These are phyloP conservation scores for Ranitomeya imitator DNA, from an alignment of 2,113 vertebrate species.

Conservation along the genomic window DNA sequence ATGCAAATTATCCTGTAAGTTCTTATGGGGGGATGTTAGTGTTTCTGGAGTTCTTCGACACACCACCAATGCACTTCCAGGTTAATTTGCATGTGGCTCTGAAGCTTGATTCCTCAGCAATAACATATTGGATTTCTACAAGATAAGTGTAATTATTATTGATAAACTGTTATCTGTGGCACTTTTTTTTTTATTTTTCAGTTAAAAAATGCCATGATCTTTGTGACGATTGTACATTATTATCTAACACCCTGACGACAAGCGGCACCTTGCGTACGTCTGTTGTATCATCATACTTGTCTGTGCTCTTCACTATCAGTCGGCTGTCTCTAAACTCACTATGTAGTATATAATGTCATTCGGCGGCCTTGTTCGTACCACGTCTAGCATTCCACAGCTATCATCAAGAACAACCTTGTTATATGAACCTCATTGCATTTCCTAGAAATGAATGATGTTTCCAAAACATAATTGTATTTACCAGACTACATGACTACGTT, in stretches of 20 bases:
- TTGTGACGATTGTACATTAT: not conserved
- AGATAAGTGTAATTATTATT: too few species aligned
- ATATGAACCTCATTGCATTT: not conserved
- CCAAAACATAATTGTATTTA: not conserved
- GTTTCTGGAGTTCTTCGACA: too few species aligned
- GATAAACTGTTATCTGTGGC: too few species aligned
- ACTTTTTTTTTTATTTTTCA: too few species aligned
- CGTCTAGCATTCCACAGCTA: constrained; percentile 5
- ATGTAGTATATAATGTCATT: not conserved
- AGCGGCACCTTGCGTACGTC: not conserved
- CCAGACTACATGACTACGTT: not conserved
- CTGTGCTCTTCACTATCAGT: not conserved
- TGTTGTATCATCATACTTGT: not conserved
- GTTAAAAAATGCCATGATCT: not conserved
- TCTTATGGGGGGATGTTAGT: too few species aligned
- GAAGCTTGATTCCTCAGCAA: too few species aligned
- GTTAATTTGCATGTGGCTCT: too few species aligned
- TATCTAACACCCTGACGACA: not conserved
- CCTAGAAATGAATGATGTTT: constrained; percentile 16
- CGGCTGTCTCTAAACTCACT: not conserved
- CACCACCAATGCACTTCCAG: too few species aligned
- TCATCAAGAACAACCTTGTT: not conserved
- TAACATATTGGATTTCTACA: too few species aligned
- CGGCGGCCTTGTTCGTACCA: not conserved
- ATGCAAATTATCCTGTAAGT: too few species aligned